Percentiles rank a stretch among this genome's conserved stretches.
These are phyloP conservation scores for Puma concolor DNA, from an alignment of 2,113 vertebrate species.

Conservation along the genomic window DNA sequence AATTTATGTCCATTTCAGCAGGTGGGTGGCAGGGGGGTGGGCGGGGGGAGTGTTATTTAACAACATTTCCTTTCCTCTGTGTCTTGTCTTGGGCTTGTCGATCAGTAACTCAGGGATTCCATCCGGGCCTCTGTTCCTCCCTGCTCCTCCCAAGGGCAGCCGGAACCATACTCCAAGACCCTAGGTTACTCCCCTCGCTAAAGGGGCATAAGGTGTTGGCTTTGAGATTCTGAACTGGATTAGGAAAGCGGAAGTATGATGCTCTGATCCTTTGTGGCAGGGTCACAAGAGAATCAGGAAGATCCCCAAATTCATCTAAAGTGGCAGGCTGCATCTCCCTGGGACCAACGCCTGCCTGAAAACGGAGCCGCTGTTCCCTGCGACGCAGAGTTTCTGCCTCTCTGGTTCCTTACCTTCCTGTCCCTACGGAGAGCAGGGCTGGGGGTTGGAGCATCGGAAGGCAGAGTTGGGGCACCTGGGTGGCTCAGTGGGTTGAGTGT, in stretches of 20 bases:
- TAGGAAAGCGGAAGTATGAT: background rate
- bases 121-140: background rate
- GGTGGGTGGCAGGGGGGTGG: background rate
- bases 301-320: background rate
- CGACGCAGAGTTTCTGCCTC: accelerated
- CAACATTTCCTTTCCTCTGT: background rate
- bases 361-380: accelerated
- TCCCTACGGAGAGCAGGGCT: background rate
- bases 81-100: background rate
- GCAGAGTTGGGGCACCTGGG: background rate
- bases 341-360: background rate
- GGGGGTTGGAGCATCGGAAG: background rate
- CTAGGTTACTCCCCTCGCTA: accelerated
- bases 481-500: too few species aligned
- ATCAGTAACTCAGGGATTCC: accelerated
- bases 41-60: background rate
- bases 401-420: background rate
- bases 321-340: background rate
- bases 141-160: background rate
- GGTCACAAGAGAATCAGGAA: background rate
- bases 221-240: background rate
- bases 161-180: accelerated
- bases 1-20: background rate
- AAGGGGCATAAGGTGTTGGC: too few species aligned
- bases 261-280: background rate